Evolutionary conservation across 2,113 vertebrate species (phyloP).

Genomic region (Plecotus auritus): DNA sequence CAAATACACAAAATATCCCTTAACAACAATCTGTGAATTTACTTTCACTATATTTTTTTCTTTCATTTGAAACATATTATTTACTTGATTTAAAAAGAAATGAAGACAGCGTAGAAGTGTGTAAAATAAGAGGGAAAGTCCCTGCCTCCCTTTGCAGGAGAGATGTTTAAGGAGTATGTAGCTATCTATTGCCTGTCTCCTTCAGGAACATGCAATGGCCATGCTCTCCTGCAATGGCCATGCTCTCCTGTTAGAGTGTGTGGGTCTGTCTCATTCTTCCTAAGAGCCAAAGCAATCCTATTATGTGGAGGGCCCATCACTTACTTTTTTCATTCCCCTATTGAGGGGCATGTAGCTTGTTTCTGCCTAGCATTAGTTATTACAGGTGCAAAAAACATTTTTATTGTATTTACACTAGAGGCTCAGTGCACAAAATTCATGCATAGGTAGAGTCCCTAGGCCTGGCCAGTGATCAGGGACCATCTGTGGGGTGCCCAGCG

Average conservation of each 20-base stretch:
- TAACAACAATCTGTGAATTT: neutral
- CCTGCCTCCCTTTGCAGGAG: neutral
- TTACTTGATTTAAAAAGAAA: neutral
- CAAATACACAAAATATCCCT: neutral
- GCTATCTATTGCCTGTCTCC: accelerated
- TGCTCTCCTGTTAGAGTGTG: accelerated
- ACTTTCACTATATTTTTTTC: neutral
- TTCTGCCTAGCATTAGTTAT: neutral
- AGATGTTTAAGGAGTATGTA: neutral
- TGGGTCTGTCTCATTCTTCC: neutral
- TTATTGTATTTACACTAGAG: neutral
- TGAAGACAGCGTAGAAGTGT: neutral
- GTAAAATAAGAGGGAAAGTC: neutral
- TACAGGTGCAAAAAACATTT: neutral
- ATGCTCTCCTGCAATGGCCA: accelerated
- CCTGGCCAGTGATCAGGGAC: too few species aligned
- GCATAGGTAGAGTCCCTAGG: too few species aligned
- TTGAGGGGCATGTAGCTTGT: neutral
- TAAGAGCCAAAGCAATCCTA: neutral
- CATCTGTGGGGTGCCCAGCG: too few species aligned
- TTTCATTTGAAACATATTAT: neutral
- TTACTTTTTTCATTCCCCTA: neutral
- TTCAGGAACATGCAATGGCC: accelerated
- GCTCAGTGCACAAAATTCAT: too few species aligned
- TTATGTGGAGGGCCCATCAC: accelerated